A percentile compares a stretch with the other conserved stretches of the same genome.
phyloP scores from a whole-genome alignment of 2,113 vertebrate species.

The Centropus unirufus region DNA sequence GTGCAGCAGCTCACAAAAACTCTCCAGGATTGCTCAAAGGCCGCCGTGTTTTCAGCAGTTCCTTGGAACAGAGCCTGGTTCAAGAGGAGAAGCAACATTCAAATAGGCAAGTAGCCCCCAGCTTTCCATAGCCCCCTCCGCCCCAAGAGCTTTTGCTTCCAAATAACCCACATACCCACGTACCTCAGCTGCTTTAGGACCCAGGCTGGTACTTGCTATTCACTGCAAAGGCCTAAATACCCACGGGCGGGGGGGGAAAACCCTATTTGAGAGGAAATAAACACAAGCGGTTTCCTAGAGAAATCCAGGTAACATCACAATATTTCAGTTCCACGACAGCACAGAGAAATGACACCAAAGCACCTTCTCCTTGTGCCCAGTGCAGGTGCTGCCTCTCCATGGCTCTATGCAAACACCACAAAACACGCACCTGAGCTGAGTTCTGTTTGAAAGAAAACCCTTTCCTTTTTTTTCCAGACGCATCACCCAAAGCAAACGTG shows the following conservation, averaged over 20 bases:
- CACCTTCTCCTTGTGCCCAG: neutral
- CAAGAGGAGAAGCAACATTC: neutral
- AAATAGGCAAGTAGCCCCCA: neutral
- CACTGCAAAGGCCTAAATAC: neutral
- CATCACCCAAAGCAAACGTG: too few relatives aligned
- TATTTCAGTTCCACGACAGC: neutral
- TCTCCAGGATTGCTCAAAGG: neutral
- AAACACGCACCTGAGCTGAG: neutral
- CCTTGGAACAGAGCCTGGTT: neutral
- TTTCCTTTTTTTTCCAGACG: too few relatives aligned
- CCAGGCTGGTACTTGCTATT: neutral
- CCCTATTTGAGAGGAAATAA: neutral
- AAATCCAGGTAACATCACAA: neutral
- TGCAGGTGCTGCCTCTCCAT: neutral
- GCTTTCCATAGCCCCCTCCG: neutral
- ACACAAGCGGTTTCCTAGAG: neutral
- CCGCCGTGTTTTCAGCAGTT: neutral
- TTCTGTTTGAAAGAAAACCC: neutral
- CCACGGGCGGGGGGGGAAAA: fast-evolving
- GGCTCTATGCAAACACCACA: neutral
- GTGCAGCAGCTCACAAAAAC: neutral
- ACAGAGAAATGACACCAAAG: neutral
- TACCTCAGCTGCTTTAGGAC: neutral
- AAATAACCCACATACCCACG: neutral
- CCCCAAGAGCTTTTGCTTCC: neutral